Evolutionary conservation across 2,113 vertebrate genomes (phyloP).

Genomic region (Alaudala cheleensis): DNA sequence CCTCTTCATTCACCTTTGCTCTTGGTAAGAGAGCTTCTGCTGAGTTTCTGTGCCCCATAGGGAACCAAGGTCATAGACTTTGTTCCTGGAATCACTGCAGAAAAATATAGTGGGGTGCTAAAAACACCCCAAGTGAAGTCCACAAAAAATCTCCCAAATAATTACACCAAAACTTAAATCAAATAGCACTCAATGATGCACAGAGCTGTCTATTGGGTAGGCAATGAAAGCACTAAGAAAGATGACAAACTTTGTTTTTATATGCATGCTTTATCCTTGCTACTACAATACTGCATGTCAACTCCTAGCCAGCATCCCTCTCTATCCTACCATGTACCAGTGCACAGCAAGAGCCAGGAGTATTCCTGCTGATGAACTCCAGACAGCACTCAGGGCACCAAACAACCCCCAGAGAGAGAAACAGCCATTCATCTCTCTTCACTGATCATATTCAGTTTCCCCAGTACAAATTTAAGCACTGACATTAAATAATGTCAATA

Average conservation of each 20-base stretch:
- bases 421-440: not conserved
- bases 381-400: not conserved
- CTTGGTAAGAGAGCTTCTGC: not conserved
- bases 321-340: not conserved
- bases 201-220: not conserved
- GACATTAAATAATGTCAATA: not conserved
- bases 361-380: not conserved
- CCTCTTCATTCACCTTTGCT: not conserved
- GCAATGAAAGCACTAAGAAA: constrained; percentile 1
- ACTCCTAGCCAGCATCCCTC: not conserved
- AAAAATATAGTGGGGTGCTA: constrained; percentile 25
- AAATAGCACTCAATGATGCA: not conserved
- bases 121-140: constrained; percentile 5
- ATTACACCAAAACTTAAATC: constrained; percentile 2
- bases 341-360: not conserved
- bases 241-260: not conserved
- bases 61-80: constrained; percentile 31
- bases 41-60: not conserved
- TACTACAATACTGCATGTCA: not conserved
- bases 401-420: not conserved
- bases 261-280: not conserved
- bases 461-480: not conserved
- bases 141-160: not conserved
- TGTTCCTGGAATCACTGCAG: constrained; percentile 21
- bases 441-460: not conserved